Evolutionary conservation across 2,797 vertebrate species (phyloP).

Genomic region (Podargus strigoides): DNA sequence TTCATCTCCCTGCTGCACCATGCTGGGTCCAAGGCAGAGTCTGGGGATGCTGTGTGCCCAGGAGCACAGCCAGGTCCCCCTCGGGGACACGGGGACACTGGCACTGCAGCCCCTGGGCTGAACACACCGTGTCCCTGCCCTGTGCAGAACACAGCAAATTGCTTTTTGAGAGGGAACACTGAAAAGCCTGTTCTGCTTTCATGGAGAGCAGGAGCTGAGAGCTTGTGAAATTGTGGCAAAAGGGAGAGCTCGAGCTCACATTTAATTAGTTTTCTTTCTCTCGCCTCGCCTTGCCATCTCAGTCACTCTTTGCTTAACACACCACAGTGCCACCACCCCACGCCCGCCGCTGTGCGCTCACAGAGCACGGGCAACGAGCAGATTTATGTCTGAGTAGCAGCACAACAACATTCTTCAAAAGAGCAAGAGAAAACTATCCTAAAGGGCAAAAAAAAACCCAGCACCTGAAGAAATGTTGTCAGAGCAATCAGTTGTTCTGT

Average conservation of each 20-base stretch:
- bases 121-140: rapidly evolving
- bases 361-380: background rate
- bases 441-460: background rate
- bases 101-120: background rate
- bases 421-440: background rate
- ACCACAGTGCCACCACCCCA: background rate
- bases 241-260: background rate
- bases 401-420: background rate
- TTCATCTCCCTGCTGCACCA: rapidly evolving
- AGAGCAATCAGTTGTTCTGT: background rate
- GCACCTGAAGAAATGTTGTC: background rate
- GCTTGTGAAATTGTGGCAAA: background rate
- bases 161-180: background rate
- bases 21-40: background rate
- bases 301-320: background rate
- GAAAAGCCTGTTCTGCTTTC: background rate
- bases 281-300: background rate
- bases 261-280: background rate
- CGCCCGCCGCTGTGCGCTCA: rapidly evolving
- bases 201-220: background rate
- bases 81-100: rapidly evolving
- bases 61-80: background rate
- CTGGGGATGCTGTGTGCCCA: background rate
- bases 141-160: background rate
- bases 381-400: background rate